Evolutionary conservation across 2,797 vertebrate genomes (phyloP), one percentile per base, ranked within the genome.

Genomic region (Austrolebias charrua): DNA sequence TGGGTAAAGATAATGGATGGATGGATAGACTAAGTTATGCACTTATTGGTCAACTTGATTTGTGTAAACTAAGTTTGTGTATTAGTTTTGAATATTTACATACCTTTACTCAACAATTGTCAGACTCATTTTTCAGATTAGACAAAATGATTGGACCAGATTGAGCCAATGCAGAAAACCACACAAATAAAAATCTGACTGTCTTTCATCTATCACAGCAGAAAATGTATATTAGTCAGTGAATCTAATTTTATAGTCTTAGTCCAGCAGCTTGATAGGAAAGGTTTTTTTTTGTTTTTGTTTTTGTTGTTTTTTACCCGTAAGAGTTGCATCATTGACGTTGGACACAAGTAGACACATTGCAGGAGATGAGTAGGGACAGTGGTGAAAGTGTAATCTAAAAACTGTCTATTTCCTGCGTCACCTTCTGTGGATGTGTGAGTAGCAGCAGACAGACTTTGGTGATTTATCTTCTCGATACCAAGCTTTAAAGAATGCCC

Each of bases 201-300:
- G 9, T 46, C 18, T 57, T 35, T 42, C 3, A 1, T 52, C 56
- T 56, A 47, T 60, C 67, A 51, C 63, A 43, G 40, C 1, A 15
- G 63, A 55, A 76, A 73, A 83, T 58, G 73, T 76, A 78, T 72
- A 60, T 76, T 48, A 63, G 33, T 29, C 35, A 47, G 67, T 65
- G 54, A 63, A 83, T 63, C 77, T 66, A 76, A 74, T 24, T 3
- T 24, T 24, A 24, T 24, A 24, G 24, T 24, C 72, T 60, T 40
- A 76, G 66, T 74, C 46, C 58, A 57, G 79, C 60, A 35, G 14
- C 42, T 74, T 31, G 64, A 81, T 76, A 66, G 60, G 11, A 55
- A 78, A 78, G 24, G 24, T 67, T 56, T 44, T 3, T 4, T 8
- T 51, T 68, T 66, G 5, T 24, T 6, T 70, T 56, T 44, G 1